These are phyloP conservation scores for Laothoe populi DNA, from an alignment of 2,888 invertebrate genomes.

Conservation along the genomic window DNA sequence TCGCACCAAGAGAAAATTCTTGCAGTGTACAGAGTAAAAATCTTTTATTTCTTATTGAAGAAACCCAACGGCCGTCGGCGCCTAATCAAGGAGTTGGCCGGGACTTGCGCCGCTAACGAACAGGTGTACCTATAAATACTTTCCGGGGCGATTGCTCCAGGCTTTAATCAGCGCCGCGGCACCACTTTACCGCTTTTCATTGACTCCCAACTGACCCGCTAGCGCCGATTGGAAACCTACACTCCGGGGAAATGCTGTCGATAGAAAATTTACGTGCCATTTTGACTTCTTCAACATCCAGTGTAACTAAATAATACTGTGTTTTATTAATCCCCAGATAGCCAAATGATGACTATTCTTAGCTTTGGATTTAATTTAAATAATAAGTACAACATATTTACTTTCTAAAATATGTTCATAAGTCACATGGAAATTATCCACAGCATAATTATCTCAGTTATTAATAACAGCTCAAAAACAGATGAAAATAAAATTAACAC, in stretches of 20 bases:
- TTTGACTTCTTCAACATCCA: conserved; percentile 53
- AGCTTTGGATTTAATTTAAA: background rate
- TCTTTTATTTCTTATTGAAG: conserved; percentile 79
- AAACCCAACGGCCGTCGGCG: conserved; percentile 79
- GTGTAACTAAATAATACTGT: conserved; percentile 37
- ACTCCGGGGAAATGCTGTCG: conserved; percentile 69
- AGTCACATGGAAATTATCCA: too few relatives aligned
- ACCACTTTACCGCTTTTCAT: conserved; percentile 83
- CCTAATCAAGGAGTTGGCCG: conserved; percentile 84
- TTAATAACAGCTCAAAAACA: too few relatives aligned
- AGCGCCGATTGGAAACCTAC: conserved; percentile 79
- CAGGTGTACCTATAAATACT: conserved; percentile 85
- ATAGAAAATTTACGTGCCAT: conserved; percentile 70
- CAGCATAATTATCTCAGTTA: too few relatives aligned
- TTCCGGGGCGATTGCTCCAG: conserved; percentile 82
- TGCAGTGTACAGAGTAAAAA: conserved; percentile 67
- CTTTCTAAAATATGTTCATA: too few relatives aligned
- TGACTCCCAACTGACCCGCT: conserved; percentile 79
- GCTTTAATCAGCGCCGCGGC: conserved; percentile 82
- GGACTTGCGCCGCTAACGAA: conserved; percentile 81
- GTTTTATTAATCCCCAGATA: conserved; percentile 48
- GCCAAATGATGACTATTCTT: conserved; percentile 8
- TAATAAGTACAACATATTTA: background rate
- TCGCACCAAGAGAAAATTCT: conserved; percentile 37
- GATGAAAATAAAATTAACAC: too few relatives aligned